phyloP scores from a whole-genome alignment of 2,888 invertebrate species.

The Neria commutata region DNA sequence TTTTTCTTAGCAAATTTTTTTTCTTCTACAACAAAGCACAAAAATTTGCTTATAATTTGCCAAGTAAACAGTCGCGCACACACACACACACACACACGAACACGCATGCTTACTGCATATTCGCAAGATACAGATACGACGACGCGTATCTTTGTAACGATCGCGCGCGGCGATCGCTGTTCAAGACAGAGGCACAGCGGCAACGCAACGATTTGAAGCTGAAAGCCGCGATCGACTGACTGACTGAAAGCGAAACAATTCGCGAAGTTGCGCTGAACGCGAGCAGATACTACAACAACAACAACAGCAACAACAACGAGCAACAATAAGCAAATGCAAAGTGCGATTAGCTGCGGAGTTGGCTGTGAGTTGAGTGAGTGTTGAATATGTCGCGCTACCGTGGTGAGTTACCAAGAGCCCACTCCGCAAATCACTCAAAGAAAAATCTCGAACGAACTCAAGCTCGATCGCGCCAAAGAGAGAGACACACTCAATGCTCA shows the following conservation, averaged over 20 bases:
- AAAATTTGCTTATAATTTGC: no score
- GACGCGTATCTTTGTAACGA: neutral
- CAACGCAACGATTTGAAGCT: constrained; percentile 22
- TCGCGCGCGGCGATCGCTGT: neutral
- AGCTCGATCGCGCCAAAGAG: no score
- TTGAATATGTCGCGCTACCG: neutral
- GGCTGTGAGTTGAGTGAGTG: neutral
- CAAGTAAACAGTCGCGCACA: no score
- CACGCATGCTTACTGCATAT: no score
- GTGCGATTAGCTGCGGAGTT: neutral
- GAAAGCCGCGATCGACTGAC: constrained; percentile 43
- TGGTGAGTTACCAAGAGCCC: constrained; percentile 7
- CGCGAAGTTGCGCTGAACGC: neutral
- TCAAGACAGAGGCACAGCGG: constrained; percentile 4
- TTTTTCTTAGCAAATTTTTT: no score
- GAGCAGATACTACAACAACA: no score
- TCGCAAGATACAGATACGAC: neutral
- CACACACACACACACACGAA: neutral
- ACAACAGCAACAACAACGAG: no score
- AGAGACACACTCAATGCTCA: no score
- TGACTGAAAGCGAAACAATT: constrained; percentile 30
- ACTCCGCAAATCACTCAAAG: no score
- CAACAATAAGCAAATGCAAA: constrained; percentile 32
- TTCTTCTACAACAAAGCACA: no score
- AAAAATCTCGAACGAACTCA: no score